Base-by-base conservation (phyloP, 2,797 vertebrate species). In the Acipenser transmontanus region DNA sequence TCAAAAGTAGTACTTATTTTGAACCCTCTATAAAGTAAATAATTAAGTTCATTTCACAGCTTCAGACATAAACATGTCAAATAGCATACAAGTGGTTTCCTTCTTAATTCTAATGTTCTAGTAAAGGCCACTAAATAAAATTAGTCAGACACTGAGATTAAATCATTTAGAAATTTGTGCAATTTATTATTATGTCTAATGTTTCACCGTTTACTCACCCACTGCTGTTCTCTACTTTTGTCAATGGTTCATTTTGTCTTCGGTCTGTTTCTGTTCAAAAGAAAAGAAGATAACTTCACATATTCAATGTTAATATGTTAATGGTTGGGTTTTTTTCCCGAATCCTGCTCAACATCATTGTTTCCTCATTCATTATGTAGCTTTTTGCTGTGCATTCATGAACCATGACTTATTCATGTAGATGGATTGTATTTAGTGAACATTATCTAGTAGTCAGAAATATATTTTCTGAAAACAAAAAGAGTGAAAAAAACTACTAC, bases 171-270 rank as follows among this genome's bases (percentile, higher is more conserved):
- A 34, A 34, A 3, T 34, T 34, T 34, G 34, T 34, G 34, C 4
- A 3, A 34, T 34, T 34, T 34, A 34, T 34, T 34, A 34, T 34
- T 34, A 34, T 34, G 34, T 34, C 4, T 4, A 34, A 34, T 34
- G 34, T 34, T 34, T 34, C 34, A 34, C 34, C 8, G 13, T 47
- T 1, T 59, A 78, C 79, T 87, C 74, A 92, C 90, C 87, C 84
- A 76, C 72, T 72, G 54, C 62, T 76, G 68, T 71, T 75, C 47
- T 82, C 78, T 57, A 70, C 71, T 20, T 0, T 79, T 61, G 74
- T 59, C 72, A 70, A 78, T 69, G 49, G 14, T 74, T 73, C 76
- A 62, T 73, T 66, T 72, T 71, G 78, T 69, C 74, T 71, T 74
- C 71, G 84, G 75, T 75, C 74, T 54, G 72, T 66, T 79, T 74